Evolutionary conservation across 53 echinoderm and acorn worm species (phyloP).

Genomic region (Luidia sarsii): DNA sequence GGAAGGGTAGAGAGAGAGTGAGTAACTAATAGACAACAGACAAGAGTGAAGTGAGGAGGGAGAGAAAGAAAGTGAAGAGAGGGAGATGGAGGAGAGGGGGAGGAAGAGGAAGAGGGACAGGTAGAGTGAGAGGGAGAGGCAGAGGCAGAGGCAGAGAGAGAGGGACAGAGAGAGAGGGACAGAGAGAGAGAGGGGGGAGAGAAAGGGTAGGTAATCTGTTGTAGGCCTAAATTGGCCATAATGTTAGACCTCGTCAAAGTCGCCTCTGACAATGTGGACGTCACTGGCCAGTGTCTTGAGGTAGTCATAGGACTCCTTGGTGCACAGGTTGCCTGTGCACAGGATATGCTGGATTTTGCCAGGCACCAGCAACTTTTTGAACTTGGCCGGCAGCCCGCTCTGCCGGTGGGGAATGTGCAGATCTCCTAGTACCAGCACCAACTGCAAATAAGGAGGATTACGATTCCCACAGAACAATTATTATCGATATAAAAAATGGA

Average conservation of each 20-base stretch:
- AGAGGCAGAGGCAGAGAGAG: too few species aligned
- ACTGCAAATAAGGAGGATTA: conserved; percentile 45
- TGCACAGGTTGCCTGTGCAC: conserved; percentile 98
- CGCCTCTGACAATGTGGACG: conserved; percentile 98
- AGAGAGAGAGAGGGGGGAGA: too few species aligned
- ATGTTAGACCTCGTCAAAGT: conserved; percentile 99
- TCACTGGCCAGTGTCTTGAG: conserved; percentile 98
- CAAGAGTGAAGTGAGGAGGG: neutral
- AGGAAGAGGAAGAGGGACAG: too few species aligned
- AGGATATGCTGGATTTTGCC: conserved; percentile 97
- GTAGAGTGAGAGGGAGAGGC: too few species aligned
- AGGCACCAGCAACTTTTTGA: conserved; percentile 94
- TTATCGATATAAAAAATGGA: too few species aligned
- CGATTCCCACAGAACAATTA: too few species aligned
- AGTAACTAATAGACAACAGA: neutral
- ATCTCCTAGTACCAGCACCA: conserved; percentile 97
- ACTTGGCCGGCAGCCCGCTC: conserved; percentile 92
- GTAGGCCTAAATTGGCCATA: too few species aligned
- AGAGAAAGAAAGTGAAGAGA: too few species aligned
- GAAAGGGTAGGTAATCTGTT: too few species aligned
- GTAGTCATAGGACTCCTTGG: conserved; percentile 96
- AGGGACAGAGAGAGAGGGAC: too few species aligned
- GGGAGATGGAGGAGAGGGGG: too few species aligned
- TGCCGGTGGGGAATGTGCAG: conserved; percentile 94
- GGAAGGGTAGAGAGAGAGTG: too few species aligned